Base-by-base conservation (phyloP, 2,888 invertebrate species). In the Cybosia mesomella region DNA sequence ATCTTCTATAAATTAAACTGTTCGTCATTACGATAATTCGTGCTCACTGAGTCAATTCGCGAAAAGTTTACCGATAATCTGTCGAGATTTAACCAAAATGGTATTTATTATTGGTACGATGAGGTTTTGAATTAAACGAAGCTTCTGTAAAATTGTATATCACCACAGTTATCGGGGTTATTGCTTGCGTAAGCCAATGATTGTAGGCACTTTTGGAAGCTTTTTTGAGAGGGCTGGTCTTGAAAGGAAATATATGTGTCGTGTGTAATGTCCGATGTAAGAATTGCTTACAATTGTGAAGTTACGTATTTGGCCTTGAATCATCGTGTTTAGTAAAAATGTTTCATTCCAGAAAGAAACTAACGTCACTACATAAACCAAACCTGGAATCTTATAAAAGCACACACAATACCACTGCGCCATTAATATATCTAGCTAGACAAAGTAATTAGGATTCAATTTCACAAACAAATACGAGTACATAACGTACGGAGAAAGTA, bases 1-100 rank as follows among this genome's bases (percentile, higher is more conserved):
- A 77, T 81, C 76, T 89, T 82, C 74, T 76, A 83, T 82, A 79
- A 87, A 87, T 87, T 81, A 82, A 87, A 85, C 83, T 85, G 85
- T 85, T 81, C 81, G 85, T 85, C 83, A 88, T 87, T 90, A 87
- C 83, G 86, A 88, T 86, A 89, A 87, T 84, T 91, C 88, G 87
- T 89, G 90, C 89, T 88, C 83, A 82, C 77, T 70, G 75, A 77
- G 73, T 82, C 73, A 71, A 78, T 83, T 80, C 79, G 77, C 83
- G 76, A 83, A 73, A 79, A 58, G 43, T 57, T 60, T 67, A 67
- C 43, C 67, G 34, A 58, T 63, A 63, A 63, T 43, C 34, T 58
- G n/a, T 18, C 5, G 32, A 22, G 36, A 60, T 39, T 34, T 21
- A 60, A 49, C 54, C 59, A 67, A 73, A 66, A 32, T 70, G 62